A percentile compares a stretch with the other conserved stretches of the same genome.
phyloP scores from a whole-genome alignment of 2,888 invertebrate genomes.

The Nudaria mundana region DNA sequence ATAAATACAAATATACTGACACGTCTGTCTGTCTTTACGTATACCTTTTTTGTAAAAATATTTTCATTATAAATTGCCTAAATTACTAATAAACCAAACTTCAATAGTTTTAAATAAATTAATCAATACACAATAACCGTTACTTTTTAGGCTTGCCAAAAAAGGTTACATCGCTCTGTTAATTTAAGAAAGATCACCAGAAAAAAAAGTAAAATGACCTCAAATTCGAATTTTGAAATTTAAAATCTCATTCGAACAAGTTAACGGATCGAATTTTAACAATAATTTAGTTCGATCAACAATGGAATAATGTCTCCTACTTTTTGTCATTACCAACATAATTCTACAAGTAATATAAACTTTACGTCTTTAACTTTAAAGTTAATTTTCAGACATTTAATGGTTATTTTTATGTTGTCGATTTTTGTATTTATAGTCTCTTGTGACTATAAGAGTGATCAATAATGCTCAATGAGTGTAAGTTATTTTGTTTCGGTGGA shows the following conservation, averaged over 20 bases:
- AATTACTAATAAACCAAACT: too few relatives aligned
- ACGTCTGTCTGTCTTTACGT: too few relatives aligned
- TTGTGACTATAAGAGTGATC: slow-evolving; percentile 63
- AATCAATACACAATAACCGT: slow-evolving; percentile 12
- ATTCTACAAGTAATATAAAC: background rate
- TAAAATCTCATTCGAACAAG: slow-evolving; percentile 43
- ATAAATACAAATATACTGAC: too few relatives aligned
- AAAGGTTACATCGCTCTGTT: slow-evolving; percentile 29
- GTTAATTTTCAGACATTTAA: background rate
- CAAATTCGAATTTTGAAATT: slow-evolving; percentile 42
- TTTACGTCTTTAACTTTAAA: slow-evolving; percentile 1
- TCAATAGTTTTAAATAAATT: too few relatives aligned
- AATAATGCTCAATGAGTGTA: slow-evolving; percentile 66
- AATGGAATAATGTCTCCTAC: slow-evolving; percentile 44
- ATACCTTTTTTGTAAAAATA: too few relatives aligned
- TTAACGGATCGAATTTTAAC: slow-evolving; percentile 41
- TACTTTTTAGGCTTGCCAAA: slow-evolving; percentile 21
- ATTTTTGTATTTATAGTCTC: slow-evolving; percentile 59
- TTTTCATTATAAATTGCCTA: too few relatives aligned
- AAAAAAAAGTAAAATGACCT: slow-evolving; percentile 22
- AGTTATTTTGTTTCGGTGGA: slow-evolving; percentile 62
- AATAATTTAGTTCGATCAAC: slow-evolving; percentile 45
- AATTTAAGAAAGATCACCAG: slow-evolving; percentile 27
- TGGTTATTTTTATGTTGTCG: slow-evolving; percentile 6
- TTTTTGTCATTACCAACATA: slow-evolving; percentile 29